A percentile compares a stretch with the other conserved stretches of the same genome.
These are phyloP conservation scores for Prionailurus viverrinus DNA, from an alignment of 2,113 vertebrate species.

Conservation along the genomic window DNA sequence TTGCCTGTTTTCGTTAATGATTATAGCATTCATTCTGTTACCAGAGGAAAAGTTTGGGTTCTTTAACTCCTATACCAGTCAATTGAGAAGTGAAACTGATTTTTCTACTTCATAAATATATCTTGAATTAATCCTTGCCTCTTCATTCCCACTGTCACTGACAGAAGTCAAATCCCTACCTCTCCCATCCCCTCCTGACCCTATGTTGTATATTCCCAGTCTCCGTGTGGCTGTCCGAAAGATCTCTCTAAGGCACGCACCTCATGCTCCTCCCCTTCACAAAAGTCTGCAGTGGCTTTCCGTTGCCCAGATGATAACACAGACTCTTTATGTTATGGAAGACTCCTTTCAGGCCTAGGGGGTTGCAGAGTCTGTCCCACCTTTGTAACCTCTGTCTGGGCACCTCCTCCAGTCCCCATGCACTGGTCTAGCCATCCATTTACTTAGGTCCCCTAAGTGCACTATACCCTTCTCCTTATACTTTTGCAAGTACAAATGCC, in stretches of 20 bases:
- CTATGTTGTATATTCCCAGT: background rate
- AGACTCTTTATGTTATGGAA: background rate
- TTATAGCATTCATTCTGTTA: background rate
- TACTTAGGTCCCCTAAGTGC: background rate
- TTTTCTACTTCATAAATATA: background rate
- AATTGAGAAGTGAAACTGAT: background rate
- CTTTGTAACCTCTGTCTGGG: background rate
- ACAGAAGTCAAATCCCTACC: background rate
- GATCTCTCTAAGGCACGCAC: background rate
- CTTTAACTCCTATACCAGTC: background rate
- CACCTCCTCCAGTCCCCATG: background rate
- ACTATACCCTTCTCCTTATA: background rate
- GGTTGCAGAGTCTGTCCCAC: background rate
- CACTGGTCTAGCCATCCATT: background rate
- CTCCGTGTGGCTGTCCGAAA: background rate
- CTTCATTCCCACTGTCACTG: background rate
- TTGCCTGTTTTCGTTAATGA: background rate
- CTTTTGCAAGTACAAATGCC: background rate
- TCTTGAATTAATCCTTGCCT: background rate
- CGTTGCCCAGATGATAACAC: background rate
- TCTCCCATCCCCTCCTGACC: background rate
- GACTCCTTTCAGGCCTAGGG: background rate
- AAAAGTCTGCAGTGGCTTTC: background rate
- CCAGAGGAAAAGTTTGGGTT: background rate
- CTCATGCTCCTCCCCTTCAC: background rate